Percentiles rank a stretch among this genome's conserved stretches.
Evolutionary conservation across 2,113 vertebrate species (phyloP).

Genomic region (Pyxicephalus adspersus): DNA sequence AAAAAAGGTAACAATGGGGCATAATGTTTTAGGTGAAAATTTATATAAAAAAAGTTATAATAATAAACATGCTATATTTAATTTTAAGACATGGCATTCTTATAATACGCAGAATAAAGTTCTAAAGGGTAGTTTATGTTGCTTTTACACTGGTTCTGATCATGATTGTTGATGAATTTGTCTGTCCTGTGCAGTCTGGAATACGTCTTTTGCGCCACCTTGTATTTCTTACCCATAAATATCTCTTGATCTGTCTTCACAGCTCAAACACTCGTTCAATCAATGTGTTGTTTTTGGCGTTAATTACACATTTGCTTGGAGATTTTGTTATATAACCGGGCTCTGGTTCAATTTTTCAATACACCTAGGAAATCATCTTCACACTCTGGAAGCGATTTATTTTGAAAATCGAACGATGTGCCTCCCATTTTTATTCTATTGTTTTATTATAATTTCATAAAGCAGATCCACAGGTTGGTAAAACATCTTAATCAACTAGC

Average conservation of each 20-base stretch:
- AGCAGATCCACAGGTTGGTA: constrained; percentile 8
- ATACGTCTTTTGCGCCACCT: neutral
- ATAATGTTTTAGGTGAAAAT: constrained; percentile 5
- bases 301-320: constrained; percentile 22
- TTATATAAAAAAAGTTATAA: constrained; percentile 23
- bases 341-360: constrained; percentile 5
- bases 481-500: constrained; percentile 25
- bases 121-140: constrained; percentile 1
- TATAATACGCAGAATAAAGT: neutral
- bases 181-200: constrained; percentile 9
- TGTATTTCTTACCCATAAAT: constrained; percentile 7
- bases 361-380: neutral
- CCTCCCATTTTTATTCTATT: neutral
- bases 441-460: neutral
- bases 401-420: neutral
- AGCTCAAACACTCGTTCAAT: constrained; percentile 5
- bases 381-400: constrained; percentile 32
- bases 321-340: neutral
- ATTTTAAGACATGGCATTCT: neutral
- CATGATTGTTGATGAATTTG: constrained; percentile 24
- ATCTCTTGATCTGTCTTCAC: constrained; percentile 24
- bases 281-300: constrained; percentile 25
- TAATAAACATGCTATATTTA: neutral
- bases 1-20: neutral
- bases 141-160: neutral